Conservation (phyloP, 37 sponge, comb jelly and placozoan species). For the Tethya wilhelma region DNA sequence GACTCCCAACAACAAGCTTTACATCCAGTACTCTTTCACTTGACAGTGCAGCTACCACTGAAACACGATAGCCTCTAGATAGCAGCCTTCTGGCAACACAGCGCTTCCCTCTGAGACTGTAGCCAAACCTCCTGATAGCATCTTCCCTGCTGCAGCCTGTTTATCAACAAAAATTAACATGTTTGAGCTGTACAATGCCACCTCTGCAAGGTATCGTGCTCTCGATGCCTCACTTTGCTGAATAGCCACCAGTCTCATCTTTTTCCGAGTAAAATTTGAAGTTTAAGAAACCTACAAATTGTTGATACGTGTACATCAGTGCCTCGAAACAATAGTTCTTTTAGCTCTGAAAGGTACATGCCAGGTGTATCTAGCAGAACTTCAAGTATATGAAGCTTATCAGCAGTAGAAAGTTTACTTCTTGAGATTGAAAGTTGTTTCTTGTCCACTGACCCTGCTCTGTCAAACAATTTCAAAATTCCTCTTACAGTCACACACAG, state of each 20-base stretch:
- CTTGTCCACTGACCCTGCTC: slow-evolving; percentile 2
- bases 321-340: slow-evolving; percentile 4
- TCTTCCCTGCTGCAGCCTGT: slow-evolving; percentile 12
- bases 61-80: slow-evolving; percentile 21
- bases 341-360: slow-evolving; percentile 14
- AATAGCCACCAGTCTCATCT: slow-evolving; percentile 13
- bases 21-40: slow-evolving; percentile 26
- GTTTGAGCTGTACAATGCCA: neutral
- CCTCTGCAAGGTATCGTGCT: slow-evolving; percentile 9
- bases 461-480: slow-evolving; percentile 15
- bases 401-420: neutral
- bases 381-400: slow-evolving; percentile 8
- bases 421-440: neutral
- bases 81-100: neutral
- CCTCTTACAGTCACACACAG: neutral
- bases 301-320: slow-evolving; percentile 16
- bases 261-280: neutral
- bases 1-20: slow-evolving; percentile 12
- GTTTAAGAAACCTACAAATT: slow-evolving; percentile 12
- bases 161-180: too few species aligned
- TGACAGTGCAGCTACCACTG: slow-evolving; percentile 30
- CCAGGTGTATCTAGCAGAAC: slow-evolving; percentile 14
- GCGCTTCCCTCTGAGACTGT: slow-evolving; percentile 28
- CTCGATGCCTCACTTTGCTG: slow-evolving; percentile 14
- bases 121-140: slow-evolving; percentile 37